Evolutionary conservation across 2,113 vertebrate species (phyloP), one percentile per base, ranked within the genome.

Genomic region (Grammatotria lemairii): DNA sequence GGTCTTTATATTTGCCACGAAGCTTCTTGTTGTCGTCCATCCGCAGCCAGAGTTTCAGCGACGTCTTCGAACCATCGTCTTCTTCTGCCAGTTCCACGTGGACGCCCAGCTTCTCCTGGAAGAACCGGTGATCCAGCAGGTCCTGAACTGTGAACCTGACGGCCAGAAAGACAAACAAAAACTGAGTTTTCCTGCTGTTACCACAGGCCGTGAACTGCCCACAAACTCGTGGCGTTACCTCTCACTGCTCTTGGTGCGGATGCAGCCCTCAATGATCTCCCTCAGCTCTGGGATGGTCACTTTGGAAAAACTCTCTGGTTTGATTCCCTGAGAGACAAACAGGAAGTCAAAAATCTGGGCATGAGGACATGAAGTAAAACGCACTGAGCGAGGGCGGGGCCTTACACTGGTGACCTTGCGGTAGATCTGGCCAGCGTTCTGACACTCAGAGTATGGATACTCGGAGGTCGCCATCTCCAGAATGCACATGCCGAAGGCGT

Each of bases 401-500:
- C 93, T 97, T 95, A 99, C 98, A 53, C 94, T 98, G 86, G 98
- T 98, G 94, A 99, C 98, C 87, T 98, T 98, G 94, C 98, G 97
- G 96, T 98, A 98, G 94, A 98, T 98, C 93, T 98, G 98, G 1
- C 97, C 98, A 0, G 98, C 98, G 2, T 98, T 98, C 87, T 97
- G 96, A 93, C 98, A 98, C 94, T 98, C 98, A 0, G 97, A 97
- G 93, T 99, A 99, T 0, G 98, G 98, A 78, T 99, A 99, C 83
- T 99, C 98, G 0, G 97, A 98, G 2, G 98, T 99, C 1, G 97
- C 97, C 98, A 99, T 99, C 95, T 98, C 98, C 94, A 99, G 94
- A 95, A 99, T 97, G 93, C 98, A 99, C 98, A 99, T 99, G 35
- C 98, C 98, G 0, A 99, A 98, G 16, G 98, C 98, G 0, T 99